Conservation (phyloP, 1,140 invertebrate species). For the Leptinotarsa defecta region DNA sequence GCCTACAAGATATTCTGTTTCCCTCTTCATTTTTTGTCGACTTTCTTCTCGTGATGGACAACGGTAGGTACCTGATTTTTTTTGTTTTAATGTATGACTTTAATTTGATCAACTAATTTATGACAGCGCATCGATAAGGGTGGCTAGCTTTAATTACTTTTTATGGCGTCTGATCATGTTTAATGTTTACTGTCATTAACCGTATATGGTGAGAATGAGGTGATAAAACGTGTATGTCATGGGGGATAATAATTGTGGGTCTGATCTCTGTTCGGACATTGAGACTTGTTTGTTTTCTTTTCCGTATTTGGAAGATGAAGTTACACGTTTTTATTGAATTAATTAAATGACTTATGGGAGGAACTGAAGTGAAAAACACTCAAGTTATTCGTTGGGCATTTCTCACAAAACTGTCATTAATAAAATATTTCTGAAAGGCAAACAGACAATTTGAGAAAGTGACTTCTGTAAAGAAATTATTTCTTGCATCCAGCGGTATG, state of each 20-base stretch:
- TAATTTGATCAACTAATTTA: slow-evolving; percentile 27
- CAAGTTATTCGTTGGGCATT: too few relatives aligned
- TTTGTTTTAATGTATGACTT: slow-evolving; percentile 4
- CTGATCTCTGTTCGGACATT: not conserved
- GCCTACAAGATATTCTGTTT: slow-evolving; percentile 22
- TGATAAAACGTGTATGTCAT: not conserved
- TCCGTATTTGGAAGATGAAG: too few relatives aligned
- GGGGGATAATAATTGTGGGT: not conserved
- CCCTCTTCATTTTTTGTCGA: not conserved
- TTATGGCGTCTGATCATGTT: not conserved
- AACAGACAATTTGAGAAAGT: too few relatives aligned
- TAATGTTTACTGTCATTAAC: slow-evolving; percentile 1
- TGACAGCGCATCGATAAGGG: not conserved
- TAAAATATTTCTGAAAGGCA: too few relatives aligned
- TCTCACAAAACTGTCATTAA: too few relatives aligned
- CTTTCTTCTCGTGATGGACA: slow-evolving; percentile 10
- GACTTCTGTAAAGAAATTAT: too few relatives aligned
- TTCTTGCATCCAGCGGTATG: too few relatives aligned
- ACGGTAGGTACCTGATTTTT: slow-evolving; percentile 20
- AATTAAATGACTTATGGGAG: too few relatives aligned
- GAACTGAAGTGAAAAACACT: too few relatives aligned
- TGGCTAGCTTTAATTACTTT: slow-evolving; percentile 5
- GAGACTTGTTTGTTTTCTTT: not conserved
- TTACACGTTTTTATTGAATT: too few relatives aligned
- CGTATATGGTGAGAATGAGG: not conserved